Percentiles rank a stretch among this genome's conserved stretches.
phyloP scores from a whole-genome alignment of 2,888 invertebrate species.

The Salticus scenicus region DNA sequence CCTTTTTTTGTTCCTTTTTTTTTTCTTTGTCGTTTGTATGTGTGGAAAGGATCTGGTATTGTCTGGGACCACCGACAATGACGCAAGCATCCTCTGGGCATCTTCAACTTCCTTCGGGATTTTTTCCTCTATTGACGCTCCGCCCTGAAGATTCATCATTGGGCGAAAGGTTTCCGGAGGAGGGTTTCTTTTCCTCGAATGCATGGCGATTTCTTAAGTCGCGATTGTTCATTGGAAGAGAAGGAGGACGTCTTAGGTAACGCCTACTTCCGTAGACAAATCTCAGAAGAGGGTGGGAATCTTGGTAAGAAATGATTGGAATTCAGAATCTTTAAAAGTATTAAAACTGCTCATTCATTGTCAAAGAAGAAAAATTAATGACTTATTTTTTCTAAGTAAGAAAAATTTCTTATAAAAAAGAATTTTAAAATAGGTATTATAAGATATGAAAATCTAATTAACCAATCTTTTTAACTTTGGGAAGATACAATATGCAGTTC shows the following conservation, averaged over 20 bases:
- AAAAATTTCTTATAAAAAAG: too few species aligned
- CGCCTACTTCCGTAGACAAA: neutral
- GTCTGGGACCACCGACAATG: constrained; percentile 1
- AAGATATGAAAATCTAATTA: too few species aligned
- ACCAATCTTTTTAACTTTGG: too few species aligned
- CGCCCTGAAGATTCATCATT: neutral
- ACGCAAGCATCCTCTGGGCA: constrained; percentile 12
- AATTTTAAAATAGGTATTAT: too few species aligned
- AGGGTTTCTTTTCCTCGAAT: constrained; percentile 51
- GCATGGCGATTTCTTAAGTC: constrained; percentile 4
- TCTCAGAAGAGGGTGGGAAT: neutral
- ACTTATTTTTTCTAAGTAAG: too few species aligned
- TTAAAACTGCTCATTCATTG: too few species aligned
- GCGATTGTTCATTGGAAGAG: neutral
- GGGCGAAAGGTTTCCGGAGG: neutral
- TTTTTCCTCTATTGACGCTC: neutral
- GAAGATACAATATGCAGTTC: too few species aligned
- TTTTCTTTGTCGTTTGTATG: neutral
- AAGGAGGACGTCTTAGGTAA: neutral
- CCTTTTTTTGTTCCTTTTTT: constrained; percentile 23
- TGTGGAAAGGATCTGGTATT: constrained; percentile 1
- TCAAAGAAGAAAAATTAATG: too few species aligned
- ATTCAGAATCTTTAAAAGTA: too few species aligned
- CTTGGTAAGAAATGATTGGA: neutral
- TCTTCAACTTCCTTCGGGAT: constrained; percentile 4